Evolutionary conservation across 2,888 invertebrate genomes (phyloP).

Genomic region (Mesoligia furuncula): DNA sequence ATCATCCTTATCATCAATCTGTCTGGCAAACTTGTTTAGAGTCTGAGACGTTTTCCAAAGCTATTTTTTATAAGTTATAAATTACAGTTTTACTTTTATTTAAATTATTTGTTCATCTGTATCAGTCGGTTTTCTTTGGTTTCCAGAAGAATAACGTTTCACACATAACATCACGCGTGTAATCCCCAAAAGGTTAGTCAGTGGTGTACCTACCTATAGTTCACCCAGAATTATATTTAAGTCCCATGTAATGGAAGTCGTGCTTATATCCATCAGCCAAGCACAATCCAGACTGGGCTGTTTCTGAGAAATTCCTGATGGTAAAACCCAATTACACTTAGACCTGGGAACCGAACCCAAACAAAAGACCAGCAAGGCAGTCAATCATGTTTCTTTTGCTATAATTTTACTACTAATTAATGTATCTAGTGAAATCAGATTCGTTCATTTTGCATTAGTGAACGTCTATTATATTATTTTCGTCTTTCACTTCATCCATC

Average conservation of each 20-base stretch:
- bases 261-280: neutral
- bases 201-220: too few species aligned
- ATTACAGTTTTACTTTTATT: neutral
- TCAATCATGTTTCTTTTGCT: neutral
- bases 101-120: neutral
- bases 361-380: neutral
- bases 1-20: slow-evolving; percentile 19
- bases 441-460: neutral
- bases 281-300: neutral
- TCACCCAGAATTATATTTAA: neutral
- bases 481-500: neutral
- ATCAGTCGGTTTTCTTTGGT: neutral
- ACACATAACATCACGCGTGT: neutral
- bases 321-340: neutral
- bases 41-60: neutral
- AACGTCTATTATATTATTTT: neutral
- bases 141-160: neutral
- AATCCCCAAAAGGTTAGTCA: neutral
- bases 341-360: neutral
- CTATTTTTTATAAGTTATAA: neutral
- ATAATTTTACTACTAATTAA: neutral
- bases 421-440: neutral
- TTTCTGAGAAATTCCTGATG: neutral
- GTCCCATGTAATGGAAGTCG: neutral
- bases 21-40: slow-evolving; percentile 17